Base-by-base conservation (phyloP, 2,888 invertebrate species). In the Meghimatium bilineatum region DNA sequence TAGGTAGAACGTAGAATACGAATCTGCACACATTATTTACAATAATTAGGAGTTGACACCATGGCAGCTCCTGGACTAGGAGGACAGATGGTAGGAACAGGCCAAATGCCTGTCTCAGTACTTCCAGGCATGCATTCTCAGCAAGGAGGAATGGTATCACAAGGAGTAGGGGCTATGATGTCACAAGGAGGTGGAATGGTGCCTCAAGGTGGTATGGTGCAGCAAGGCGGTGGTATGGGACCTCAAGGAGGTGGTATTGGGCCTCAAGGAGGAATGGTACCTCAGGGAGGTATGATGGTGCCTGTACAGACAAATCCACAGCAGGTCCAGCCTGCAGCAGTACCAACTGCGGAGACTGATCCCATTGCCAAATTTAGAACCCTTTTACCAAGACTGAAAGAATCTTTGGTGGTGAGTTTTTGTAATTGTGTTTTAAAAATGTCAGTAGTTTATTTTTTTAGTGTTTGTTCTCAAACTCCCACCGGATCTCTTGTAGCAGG, bases 361-460 rank as follows among this genome's bases (percentile, higher is more conserved):
- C 91, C 91, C 23, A 86, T 92, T 52, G 85, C 89, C 10, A 90
- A 88, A 86, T 88, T 91, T 49, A 90, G 90, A 83, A 83, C 86
- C 26, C 81, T 90, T 12, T 83, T 91, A 29, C 91, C 91, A 72
- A 87, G 90, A 66, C 82, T 92, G n/a, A 90, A 90, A 83, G 90
- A 91, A 52, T 90, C 91, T 32, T 83, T 92, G 52, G 88, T 88
- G 75, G 91, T 91, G 87, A 81, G 87, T 82, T 36, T 52, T 60
- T n/a, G 14, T 77, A 56, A 14, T 49, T 49, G 49, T 49, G n/a
- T n/a, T n/a, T n/a, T n/a, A n/a, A n/a, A n/a, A n/a, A n/a, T n/a
- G n/a, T n/a, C n/a, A n/a, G n/a, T n/a, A n/a, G n/a, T n/a, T n/a
- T n/a, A n/a, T n/a, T n/a, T n/a, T n/a, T n/a, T n/a, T n/a, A n/a